phyloP scores from a whole-genome alignment of 2,113 vertebrate species.

The Chamaetylas fuelleborni region DNA sequence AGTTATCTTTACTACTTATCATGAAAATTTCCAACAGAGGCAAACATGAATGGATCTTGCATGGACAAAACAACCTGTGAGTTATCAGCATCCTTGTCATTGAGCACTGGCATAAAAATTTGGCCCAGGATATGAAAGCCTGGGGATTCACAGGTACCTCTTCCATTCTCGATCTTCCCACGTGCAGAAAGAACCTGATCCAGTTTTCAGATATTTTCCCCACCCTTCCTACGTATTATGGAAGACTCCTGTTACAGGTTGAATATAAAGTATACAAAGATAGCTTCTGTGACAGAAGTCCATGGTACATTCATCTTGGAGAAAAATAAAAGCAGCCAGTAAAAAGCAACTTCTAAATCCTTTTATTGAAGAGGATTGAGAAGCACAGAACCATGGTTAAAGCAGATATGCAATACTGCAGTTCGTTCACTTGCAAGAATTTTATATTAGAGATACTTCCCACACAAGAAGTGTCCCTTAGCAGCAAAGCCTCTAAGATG shows the following conservation, averaged over 20 bases:
- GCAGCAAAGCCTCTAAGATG: neutral
- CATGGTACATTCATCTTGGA: neutral
- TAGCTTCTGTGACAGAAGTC: neutral
- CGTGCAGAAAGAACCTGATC: neutral
- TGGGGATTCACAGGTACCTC: neutral
- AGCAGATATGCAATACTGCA: neutral
- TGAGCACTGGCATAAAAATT: neutral
- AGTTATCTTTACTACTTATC: neutral
- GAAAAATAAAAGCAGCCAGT: neutral
- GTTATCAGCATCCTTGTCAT: neutral
- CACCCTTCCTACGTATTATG: neutral
- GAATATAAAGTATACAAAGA: neutral
- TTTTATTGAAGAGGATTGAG: constrained; percentile 1
- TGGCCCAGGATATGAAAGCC: neutral
- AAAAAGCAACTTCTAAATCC: neutral
- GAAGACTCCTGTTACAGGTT: neutral
- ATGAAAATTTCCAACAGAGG: neutral
- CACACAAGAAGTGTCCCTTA: neutral
- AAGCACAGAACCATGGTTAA: neutral
- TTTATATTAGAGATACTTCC: neutral
- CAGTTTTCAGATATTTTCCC: neutral
- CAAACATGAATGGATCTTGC: neutral
- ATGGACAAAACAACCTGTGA: neutral
- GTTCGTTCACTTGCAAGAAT: neutral
- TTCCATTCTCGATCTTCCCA: neutral